Percentiles rank a stretch among this genome's conserved stretches.
phyloP scores from a whole-genome alignment of 1,140 invertebrate species.

The Neuroterus valhalla region DNA sequence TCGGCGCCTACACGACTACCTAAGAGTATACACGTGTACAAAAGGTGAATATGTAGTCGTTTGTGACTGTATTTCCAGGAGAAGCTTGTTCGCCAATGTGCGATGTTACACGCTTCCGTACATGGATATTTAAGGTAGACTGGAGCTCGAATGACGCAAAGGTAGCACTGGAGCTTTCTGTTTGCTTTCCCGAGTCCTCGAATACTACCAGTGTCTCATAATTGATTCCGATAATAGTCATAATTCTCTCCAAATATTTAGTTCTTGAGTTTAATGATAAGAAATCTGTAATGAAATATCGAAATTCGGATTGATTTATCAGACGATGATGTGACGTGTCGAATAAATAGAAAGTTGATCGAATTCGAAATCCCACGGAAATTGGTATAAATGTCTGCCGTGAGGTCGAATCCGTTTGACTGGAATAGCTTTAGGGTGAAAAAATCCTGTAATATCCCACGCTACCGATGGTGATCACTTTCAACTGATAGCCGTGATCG shows the following conservation, averaged over 20 bases:
- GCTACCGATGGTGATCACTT: constrained; percentile 27
- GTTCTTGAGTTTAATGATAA: background rate
- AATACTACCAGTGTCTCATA: constrained; percentile 1
- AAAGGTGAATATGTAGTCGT: constrained; percentile 25
- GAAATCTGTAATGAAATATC: background rate
- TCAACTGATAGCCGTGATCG: constrained; percentile 35
- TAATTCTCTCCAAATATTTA: background rate
- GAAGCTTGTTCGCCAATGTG: constrained; percentile 15
- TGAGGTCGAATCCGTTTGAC: constrained; percentile 35
- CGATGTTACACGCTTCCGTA: constrained; percentile 22
- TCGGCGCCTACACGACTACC: constrained; percentile 42
- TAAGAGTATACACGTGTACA: constrained; percentile 44
- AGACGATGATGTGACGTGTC: constrained; percentile 43
- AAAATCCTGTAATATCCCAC: constrained; percentile 23
- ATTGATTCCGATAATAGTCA: constrained; percentile 13
- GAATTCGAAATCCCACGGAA: constrained; percentile 52
- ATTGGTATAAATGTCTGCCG: constrained; percentile 51
- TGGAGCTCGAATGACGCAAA: constrained; percentile 9
- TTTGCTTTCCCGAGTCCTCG: constrained; percentile 12
- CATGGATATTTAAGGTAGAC: constrained; percentile 26
- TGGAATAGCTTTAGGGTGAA: constrained; percentile 29
- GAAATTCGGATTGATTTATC: constrained; percentile 54
- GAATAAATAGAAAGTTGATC: constrained; percentile 53
- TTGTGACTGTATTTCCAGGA: constrained; percentile 19
- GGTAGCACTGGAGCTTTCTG: constrained; percentile 22